Conservation (phyloP, 2,797 vertebrate species). For the Urocyon cinereoargenteus region DNA sequence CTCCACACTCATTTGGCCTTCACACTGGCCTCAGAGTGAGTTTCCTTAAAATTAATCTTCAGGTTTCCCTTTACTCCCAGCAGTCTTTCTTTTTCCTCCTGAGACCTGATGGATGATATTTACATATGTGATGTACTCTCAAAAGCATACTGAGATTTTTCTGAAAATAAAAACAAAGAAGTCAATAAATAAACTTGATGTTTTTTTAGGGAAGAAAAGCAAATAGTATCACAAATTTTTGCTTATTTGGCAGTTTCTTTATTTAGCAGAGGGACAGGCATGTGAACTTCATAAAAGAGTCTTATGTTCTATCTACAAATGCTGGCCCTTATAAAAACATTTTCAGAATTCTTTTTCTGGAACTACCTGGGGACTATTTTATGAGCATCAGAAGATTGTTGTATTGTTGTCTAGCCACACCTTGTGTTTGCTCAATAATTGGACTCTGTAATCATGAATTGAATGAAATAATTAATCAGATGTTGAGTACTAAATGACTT, state of each 20-base stretch:
- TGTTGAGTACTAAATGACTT: not conserved
- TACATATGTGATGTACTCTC: not conserved
- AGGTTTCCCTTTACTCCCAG: not conserved
- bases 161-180: not conserved
- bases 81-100: not conserved
- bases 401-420: constrained; percentile 7
- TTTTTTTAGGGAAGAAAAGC: not conserved
- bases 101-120: constrained; percentile 41
- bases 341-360: constrained; percentile 40
- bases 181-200: not conserved
- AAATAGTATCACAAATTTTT: not conserved
- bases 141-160: constrained; percentile 27
- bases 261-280: not conserved
- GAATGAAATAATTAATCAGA: constrained; percentile 30
- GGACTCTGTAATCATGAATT: not conserved
- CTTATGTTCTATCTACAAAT: not conserved
- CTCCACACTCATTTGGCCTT: constrained; percentile 14
- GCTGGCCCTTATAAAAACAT: not conserved
- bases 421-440: constrained; percentile 39
- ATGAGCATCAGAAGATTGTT: not conserved
- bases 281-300: not conserved
- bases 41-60: constrained; percentile 12
- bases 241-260: not conserved
- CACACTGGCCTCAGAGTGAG: not conserved
- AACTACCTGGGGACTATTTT: not conserved